These are phyloP conservation scores for Pseudomyrmex pallidus DNA, from an alignment of 1,140 invertebrate genomes.

Conservation along the genomic window DNA sequence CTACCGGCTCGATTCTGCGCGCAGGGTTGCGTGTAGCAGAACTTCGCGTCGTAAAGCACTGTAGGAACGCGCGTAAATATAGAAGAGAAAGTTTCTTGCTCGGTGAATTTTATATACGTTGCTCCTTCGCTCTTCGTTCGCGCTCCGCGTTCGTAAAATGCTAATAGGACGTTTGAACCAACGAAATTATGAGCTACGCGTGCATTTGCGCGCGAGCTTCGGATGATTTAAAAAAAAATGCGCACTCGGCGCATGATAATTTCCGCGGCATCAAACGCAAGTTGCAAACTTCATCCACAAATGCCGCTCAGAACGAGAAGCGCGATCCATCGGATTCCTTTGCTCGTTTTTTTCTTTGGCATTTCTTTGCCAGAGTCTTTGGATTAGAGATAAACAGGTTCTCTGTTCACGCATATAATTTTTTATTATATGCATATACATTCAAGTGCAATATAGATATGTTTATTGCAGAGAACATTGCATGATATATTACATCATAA, in stretches of 20 bases:
- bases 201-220: not conserved
- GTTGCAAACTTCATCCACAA: conserved; percentile 11
- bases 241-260: conserved; percentile 5
- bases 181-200: conserved; percentile 22
- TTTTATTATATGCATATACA: not conserved
- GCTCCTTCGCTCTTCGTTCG: too few relatives aligned
- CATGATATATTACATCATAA: not conserved
- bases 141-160: conserved; percentile 3
- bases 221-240: conserved; percentile 14
- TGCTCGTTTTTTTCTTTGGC: not conserved
- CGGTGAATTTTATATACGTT: not conserved
- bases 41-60: not conserved
- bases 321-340: conserved; percentile 2
- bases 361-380: not conserved
- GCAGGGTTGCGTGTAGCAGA: not conserved
- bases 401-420: conserved; percentile 1
- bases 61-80: conserved; percentile 3
- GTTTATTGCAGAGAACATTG: not conserved
- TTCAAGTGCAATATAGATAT: not conserved
- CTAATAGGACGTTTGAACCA: conserved; percentile 22
- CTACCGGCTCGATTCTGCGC: not conserved
- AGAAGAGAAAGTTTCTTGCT: conserved; percentile 44
- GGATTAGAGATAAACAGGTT: not conserved
- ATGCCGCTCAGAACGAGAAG: not conserved
- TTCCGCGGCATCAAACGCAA: not conserved